These are phyloP conservation scores for Ischnura elegans DNA, from an alignment of 2,888 invertebrate species.

Conservation along the genomic window DNA sequence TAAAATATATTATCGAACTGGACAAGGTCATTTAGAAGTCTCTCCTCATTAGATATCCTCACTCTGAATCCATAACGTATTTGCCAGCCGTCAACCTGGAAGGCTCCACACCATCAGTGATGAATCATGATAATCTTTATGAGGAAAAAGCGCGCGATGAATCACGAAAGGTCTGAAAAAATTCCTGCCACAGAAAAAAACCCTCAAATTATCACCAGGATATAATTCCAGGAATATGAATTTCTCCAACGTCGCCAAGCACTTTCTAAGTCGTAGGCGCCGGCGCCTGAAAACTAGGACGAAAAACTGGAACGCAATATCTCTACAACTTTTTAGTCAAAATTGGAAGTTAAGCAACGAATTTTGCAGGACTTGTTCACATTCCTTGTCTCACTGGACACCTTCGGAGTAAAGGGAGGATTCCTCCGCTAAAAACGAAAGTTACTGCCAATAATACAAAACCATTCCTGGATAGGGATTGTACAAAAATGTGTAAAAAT, in stretches of 20 bases:
- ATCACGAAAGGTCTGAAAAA: too few relatives aligned
- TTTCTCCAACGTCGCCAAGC: neutral
- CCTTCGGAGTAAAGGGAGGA: too few relatives aligned
- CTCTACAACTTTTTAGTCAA: neutral
- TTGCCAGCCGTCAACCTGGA: neutral
- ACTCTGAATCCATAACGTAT: neutral
- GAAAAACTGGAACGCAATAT: neutral
- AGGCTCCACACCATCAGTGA: neutral
- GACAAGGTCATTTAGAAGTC: neutral
- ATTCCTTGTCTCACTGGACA: too few relatives aligned
- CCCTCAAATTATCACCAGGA: neutral
- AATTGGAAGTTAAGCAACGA: neutral
- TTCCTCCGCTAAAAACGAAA: too few relatives aligned
- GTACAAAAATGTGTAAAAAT: too few relatives aligned
- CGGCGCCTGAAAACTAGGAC: conserved; percentile 3
- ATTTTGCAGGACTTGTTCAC: neutral
- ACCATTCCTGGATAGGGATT: too few relatives aligned
- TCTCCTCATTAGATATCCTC: neutral
- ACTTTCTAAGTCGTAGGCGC: neutral
- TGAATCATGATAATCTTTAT: too few relatives aligned
- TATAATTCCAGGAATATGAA: neutral
- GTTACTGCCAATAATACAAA: too few relatives aligned
- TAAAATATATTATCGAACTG: neutral
- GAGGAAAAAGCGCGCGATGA: too few relatives aligned
- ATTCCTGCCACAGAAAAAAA: neutral